phyloP scores from a whole-genome alignment of 2,888 invertebrate species.

The Watsonalla cultraria region DNA sequence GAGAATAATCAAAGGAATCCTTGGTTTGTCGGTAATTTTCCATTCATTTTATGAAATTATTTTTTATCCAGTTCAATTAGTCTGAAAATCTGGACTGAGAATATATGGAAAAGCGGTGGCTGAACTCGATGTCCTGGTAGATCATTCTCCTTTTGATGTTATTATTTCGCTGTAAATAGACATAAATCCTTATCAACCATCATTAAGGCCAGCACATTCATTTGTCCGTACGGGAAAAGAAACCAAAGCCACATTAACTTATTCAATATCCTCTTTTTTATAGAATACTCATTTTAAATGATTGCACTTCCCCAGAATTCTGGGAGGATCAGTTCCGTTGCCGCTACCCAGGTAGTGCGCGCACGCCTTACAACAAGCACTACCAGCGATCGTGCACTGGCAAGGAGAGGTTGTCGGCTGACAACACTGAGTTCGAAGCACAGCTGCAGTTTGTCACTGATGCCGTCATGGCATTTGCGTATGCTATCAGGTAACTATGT shows the following conservation, averaged over 20 bases:
- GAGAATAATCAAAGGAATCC: slow-evolving; percentile 94
- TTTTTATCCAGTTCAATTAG: too few relatives aligned
- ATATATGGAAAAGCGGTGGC: too few relatives aligned
- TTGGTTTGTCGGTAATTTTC: slow-evolving; percentile 92
- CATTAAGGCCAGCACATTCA: too few relatives aligned
- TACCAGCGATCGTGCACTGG: slow-evolving; percentile 86
- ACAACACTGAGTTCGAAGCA: slow-evolving; percentile 91
- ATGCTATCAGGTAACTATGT: slow-evolving; percentile 83
- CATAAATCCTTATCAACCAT: not conserved
- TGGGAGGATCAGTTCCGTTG: slow-evolving; percentile 97
- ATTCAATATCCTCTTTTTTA: too few relatives aligned
- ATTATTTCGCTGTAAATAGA: not conserved
- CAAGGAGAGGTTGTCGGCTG: slow-evolving; percentile 85
- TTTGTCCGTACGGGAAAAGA: too few relatives aligned
- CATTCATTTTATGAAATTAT: not conserved
- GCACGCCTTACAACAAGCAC: slow-evolving; percentile 88
- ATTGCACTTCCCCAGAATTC: slow-evolving; percentile 82
- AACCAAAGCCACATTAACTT: too few relatives aligned
- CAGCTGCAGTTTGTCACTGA: slow-evolving; percentile 97
- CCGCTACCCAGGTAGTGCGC: slow-evolving; percentile 87
- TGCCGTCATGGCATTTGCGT: slow-evolving; percentile 95
- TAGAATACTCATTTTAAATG: too few relatives aligned
- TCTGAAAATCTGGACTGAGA: too few relatives aligned
- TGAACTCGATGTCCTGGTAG: not conserved
- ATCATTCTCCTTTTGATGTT: not conserved